These are phyloP conservation scores for Teleogryllus occipitalis DNA, from an alignment of 1,140 invertebrate species.

Conservation along the genomic window DNA sequence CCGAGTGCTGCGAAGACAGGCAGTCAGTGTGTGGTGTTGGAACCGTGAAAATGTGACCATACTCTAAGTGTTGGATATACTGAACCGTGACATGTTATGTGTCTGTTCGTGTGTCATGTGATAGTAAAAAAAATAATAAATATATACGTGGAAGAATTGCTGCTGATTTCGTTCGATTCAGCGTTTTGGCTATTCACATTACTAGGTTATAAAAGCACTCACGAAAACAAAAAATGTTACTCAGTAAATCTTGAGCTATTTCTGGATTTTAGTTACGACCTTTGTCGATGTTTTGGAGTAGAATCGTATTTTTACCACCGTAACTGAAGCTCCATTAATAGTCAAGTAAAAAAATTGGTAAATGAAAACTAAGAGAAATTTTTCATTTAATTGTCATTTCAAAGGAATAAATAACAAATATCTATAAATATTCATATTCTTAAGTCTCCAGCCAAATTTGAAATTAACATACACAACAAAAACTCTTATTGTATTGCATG, in stretches of 20 bases:
- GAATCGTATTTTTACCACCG: background rate
- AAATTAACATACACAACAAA: too few species aligned
- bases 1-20: too few species aligned
- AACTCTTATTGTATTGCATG: too few species aligned
- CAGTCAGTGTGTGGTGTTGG: too few species aligned
- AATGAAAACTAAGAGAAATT: too few species aligned
- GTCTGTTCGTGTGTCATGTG: background rate
- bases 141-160: background rate
- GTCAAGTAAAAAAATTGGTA: too few species aligned
- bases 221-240: background rate
- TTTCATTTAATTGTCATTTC: too few species aligned
- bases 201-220: too few species aligned
- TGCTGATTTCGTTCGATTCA: background rate
- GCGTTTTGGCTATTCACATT: background rate
- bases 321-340: background rate
- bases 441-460: too few species aligned
- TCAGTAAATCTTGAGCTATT: background rate
- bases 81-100: background rate
- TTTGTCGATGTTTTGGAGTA: background rate
- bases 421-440: too few species aligned
- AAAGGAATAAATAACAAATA: too few species aligned
- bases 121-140: background rate
- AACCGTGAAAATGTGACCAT: too few species aligned
- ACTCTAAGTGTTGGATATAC: background rate
- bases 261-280: background rate